Conservation (phyloP, 1,140 invertebrate genomes). For the Ostrea denselamellosa region DNA sequence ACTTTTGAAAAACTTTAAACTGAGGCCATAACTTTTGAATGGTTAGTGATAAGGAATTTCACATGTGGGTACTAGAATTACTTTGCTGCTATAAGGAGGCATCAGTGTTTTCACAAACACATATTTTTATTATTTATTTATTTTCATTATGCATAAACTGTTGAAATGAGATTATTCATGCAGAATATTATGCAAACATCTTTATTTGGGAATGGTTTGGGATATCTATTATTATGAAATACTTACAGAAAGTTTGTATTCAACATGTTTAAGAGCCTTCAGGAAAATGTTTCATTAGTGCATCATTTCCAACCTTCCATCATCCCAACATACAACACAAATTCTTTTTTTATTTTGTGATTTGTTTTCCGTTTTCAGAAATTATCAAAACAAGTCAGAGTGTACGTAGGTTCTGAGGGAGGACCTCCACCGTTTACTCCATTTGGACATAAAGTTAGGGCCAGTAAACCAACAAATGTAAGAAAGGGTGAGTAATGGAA, state of each 20-base stretch:
- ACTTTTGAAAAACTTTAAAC: no score
- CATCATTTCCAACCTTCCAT: no score
- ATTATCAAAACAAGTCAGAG: constrained; percentile 84
- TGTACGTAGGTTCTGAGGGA: constrained; percentile 81
- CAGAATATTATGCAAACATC: no score
- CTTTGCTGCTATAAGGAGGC: not conserved
- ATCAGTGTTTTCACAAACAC: not conserved
- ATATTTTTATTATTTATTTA: not conserved
- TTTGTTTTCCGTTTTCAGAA: constrained; percentile 78
- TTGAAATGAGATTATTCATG: no score
- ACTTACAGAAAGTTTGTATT: no score
- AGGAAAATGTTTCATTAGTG: no score
- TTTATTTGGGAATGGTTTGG: no score
- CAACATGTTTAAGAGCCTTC: no score
- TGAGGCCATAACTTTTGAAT: not conserved
- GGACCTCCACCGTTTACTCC: constrained; percentile 94
- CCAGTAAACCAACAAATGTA: constrained; percentile 23
- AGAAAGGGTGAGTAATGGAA: constrained; percentile 41
- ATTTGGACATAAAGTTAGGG: constrained; percentile 87
- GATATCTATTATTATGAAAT: no score
- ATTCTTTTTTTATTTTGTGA: not conserved
- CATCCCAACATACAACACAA: not conserved
- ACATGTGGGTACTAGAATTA: not conserved
- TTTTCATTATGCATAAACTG: no score
- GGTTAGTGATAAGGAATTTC: not conserved